These are phyloP conservation scores for Alloplasta piceator DNA, from an alignment of 2,888 invertebrate genomes.

Conservation along the genomic window DNA sequence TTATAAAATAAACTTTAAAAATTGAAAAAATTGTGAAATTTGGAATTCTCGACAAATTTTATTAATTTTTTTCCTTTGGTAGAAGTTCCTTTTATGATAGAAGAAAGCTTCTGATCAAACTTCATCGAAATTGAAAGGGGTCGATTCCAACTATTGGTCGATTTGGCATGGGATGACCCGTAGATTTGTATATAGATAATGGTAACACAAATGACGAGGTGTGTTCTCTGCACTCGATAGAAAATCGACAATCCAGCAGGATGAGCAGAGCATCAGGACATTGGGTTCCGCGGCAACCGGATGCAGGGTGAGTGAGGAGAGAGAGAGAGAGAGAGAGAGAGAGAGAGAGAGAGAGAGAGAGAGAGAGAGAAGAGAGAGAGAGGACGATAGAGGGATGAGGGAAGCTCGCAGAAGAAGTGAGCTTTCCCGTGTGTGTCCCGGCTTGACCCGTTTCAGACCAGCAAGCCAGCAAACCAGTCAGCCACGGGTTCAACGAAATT, in stretches of 20 bases:
- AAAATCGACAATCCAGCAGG: conserved; percentile 53
- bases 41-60: too few relatives aligned
- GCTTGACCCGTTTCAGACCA: conserved; percentile 60
- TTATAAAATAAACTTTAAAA: too few relatives aligned
- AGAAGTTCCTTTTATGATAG: too few relatives aligned
- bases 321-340: conserved; percentile 6
- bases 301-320: conserved; percentile 16
- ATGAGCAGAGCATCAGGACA: conserved; percentile 43
- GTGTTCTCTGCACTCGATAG: conserved; percentile 39
- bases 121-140: too few relatives aligned
- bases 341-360: conserved; percentile 2
- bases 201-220: conserved; percentile 18
- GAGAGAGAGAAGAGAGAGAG: conserved; percentile 1
- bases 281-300: conserved; percentile 52
- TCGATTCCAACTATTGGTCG: too few relatives aligned
- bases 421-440: conserved; percentile 40
- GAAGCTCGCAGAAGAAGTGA: conserved; percentile 42
- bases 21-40: too few relatives aligned
- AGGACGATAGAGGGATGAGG: not conserved
- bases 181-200: too few relatives aligned
- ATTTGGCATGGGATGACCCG: too few relatives aligned
- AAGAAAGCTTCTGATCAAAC: too few relatives aligned
- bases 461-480: conserved; percentile 57
- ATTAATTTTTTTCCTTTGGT: too few relatives aligned
- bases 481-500: conserved; percentile 63